Percentiles rank a stretch among this genome's conserved stretches.
phyloP scores from a whole-genome alignment of 1,140 invertebrate species.

The Melanaphis sacchari region DNA sequence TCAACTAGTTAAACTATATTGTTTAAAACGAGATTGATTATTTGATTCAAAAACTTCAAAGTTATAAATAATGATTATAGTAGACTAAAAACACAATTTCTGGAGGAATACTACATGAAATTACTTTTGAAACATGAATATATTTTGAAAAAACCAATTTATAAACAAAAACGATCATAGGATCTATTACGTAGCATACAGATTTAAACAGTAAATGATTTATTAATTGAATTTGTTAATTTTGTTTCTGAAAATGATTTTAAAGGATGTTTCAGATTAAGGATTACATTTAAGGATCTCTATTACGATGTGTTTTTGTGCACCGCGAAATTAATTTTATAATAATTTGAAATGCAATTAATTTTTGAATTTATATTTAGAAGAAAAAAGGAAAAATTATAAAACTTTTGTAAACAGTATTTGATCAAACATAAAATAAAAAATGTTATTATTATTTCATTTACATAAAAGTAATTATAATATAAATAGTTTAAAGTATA shows the following conservation, averaged over 20 bases:
- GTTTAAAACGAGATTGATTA: neutral
- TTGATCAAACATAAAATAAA: neutral
- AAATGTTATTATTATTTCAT: neutral
- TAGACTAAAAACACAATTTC: too few species aligned
- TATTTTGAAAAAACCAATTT: too few species aligned
- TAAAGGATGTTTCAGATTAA: neutral
- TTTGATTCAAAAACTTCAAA: too few species aligned
- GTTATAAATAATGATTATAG: too few species aligned
- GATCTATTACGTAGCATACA: neutral
- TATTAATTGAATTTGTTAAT: too few species aligned
- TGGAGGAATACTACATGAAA: too few species aligned
- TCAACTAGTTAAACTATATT: neutral
- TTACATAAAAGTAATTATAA: slow-evolving; percentile 4
- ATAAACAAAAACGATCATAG: too few species aligned
- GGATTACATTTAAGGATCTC: neutral
- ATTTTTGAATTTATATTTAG: neutral
- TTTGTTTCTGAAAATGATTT: too few species aligned
- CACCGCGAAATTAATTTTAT: neutral
- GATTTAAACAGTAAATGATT: neutral
- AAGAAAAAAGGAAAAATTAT: neutral
- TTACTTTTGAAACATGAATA: too few species aligned
- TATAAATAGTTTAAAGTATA: neutral
- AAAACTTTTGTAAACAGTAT: neutral
- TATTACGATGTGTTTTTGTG: neutral
- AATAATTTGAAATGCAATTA: neutral